Percentiles rank a stretch among this genome's conserved stretches.
Evolutionary conservation across 2,888 invertebrate genomes (phyloP).

Genomic region (Monopis laevigella): DNA sequence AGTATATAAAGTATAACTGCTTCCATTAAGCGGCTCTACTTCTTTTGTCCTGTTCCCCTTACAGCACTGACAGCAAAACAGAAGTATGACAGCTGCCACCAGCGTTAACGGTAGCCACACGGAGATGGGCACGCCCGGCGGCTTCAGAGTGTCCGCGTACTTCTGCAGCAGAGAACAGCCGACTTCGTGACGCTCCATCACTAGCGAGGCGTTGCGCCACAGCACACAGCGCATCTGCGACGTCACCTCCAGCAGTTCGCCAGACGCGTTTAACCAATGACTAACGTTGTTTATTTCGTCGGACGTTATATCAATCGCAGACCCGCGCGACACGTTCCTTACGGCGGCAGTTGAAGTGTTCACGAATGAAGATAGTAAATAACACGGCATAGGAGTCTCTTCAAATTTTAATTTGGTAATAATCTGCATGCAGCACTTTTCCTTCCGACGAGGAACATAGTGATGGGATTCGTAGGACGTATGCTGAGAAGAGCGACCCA

Average conservation of each 20-base stretch:
- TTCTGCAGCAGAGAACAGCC: slow-evolving; percentile 1
- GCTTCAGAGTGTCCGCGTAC: slow-evolving; percentile 2
- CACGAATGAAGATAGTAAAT: slow-evolving; percentile 1
- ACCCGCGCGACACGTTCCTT: background rate
- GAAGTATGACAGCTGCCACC: slow-evolving; percentile 26
- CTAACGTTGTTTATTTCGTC: slow-evolving; percentile 23
- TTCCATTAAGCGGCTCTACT: background rate
- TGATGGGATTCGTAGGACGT: background rate
- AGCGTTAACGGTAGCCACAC: slow-evolving; percentile 9
- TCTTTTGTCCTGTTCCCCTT: slow-evolving; percentile 28
- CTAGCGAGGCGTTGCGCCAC: slow-evolving; percentile 1
- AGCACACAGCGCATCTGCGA: slow-evolving; percentile 1
- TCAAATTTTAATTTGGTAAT: background rate
- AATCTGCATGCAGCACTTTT: slow-evolving; percentile 7
- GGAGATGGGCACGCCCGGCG: slow-evolving; percentile 1
- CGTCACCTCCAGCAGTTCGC: slow-evolving; percentile 2
- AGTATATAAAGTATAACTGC: slow-evolving; percentile 3
- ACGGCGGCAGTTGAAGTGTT: background rate
- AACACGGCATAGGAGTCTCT: slow-evolving; percentile 5
- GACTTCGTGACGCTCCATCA: background rate
- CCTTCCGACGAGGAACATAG: background rate
- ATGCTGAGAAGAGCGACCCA: slow-evolving; percentile 36
- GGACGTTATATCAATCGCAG: background rate
- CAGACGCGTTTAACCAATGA: slow-evolving; percentile 5
- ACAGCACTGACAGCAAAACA: slow-evolving; percentile 36